Conservation (phyloP, 2,113 vertebrate genomes). For the Columba janthina region DNA sequence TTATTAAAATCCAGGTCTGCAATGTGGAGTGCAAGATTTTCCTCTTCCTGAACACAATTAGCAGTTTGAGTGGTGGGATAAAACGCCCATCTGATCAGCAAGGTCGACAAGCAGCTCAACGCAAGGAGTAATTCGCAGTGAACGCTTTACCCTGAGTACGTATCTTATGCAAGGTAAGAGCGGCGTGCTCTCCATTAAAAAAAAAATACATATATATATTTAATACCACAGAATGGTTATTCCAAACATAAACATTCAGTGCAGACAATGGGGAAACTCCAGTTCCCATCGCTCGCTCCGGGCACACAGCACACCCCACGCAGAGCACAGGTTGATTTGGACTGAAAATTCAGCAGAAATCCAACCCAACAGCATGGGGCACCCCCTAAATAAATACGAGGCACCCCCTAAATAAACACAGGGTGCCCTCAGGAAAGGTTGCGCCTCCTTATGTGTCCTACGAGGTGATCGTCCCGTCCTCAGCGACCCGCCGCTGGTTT, state of each 20-base stretch:
- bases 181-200: neutral
- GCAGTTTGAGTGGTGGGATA: neutral
- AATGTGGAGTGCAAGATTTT: rapidly evolving
- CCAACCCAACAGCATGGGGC: neutral
- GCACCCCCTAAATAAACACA: neutral
- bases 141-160: neutral
- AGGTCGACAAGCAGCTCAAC: neutral
- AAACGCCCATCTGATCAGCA: neutral
- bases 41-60: neutral
- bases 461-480: neutral
- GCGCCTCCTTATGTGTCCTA: rapidly evolving
- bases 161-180: neutral
- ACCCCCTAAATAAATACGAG: neutral
- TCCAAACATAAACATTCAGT: neutral
- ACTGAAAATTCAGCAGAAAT: neutral
- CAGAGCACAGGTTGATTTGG: rapidly evolving
- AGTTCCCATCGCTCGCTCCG: neutral
- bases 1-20: neutral
- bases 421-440: neutral
- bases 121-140: neutral
- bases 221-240: neutral
- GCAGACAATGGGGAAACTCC: neutral
- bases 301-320: rapidly evolving
- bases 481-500: neutral
- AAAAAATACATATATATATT: neutral